These are phyloP conservation scores for Nymphicus hollandicus DNA, from an alignment of 2,113 vertebrate genomes.

Conservation along the genomic window DNA sequence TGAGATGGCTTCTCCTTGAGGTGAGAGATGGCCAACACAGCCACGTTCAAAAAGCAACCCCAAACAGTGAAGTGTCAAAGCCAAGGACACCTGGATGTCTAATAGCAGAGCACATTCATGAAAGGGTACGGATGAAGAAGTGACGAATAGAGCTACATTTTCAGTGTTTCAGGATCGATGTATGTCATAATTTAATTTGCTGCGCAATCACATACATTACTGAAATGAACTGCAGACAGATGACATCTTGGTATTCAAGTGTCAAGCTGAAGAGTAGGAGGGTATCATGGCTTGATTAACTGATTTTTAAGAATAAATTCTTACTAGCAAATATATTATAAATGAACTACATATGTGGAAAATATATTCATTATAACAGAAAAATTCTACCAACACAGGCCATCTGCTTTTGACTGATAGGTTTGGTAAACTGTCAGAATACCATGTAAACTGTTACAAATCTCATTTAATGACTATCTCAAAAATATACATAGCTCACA, in stretches of 20 bases:
- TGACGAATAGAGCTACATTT: not conserved
- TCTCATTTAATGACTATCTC: slow-evolving; percentile 40
- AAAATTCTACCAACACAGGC: slow-evolving; percentile 31
- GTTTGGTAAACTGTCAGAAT: slow-evolving; percentile 55
- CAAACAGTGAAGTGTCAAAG: not conserved
- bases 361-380: slow-evolving; percentile 21
- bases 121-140: not conserved
- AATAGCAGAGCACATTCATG: not conserved
- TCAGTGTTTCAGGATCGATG: not conserved
- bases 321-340: not conserved
- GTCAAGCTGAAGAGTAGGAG: not conserved
- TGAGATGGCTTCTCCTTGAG: not conserved
- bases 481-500: slow-evolving; percentile 30
- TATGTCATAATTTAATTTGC: not conserved
- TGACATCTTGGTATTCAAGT: not conserved
- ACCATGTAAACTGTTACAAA: slow-evolving; percentile 61
- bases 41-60: not conserved
- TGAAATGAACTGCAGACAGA: not conserved
- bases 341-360: slow-evolving; percentile 5
- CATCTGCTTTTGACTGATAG: slow-evolving; percentile 61
- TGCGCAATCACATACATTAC: not conserved
- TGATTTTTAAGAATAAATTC: slow-evolving; percentile 2
- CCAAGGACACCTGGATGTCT: not conserved
- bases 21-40: not conserved
- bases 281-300: not conserved